Conservation (phyloP, 1,140 invertebrate genomes). For the Trialeurodes vaporariorum region DNA sequence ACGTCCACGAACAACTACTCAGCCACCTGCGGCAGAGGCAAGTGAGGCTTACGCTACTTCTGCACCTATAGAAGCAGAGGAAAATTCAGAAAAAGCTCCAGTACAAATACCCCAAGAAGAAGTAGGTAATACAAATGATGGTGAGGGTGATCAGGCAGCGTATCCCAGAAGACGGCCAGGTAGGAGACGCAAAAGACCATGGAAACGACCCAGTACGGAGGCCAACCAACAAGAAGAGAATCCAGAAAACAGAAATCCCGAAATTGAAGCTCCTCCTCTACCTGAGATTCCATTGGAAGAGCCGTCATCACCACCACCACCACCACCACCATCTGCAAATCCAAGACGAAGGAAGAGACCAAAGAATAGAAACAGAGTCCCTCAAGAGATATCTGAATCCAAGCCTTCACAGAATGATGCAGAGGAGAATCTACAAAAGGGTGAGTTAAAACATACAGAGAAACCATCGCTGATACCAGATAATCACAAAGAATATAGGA, state of each 20-base stretch:
- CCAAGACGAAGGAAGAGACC: not conserved
- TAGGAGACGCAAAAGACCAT: not conserved
- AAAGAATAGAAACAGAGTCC: not conserved
- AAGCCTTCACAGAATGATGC: no score
- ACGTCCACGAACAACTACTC: not conserved
- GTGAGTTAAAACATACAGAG: no score
- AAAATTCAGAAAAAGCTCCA: not conserved
- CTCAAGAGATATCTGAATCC: no score
- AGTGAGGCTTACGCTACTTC: not conserved
- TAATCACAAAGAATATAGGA: no score
- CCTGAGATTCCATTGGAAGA: not conserved
- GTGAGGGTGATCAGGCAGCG: no score
- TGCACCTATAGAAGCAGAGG: not conserved
- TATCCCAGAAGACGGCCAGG: not conserved
- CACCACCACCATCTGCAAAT: not conserved
- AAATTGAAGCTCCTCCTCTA: not conserved
- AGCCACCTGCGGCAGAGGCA: not conserved
- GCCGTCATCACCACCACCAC: not conserved
- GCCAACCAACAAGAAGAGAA: not conserved
- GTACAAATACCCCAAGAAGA: not conserved
- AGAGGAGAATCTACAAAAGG: no score
- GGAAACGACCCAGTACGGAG: not conserved
- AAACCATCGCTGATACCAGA: no score
- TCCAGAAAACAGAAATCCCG: not conserved
- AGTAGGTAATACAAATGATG: not conserved